Evolutionary conservation across 37 sponge, comb jelly and placozoan species (phyloP), one percentile per base, ranked within the genome.

Genomic region (Amphimedon queenslandica): DNA sequence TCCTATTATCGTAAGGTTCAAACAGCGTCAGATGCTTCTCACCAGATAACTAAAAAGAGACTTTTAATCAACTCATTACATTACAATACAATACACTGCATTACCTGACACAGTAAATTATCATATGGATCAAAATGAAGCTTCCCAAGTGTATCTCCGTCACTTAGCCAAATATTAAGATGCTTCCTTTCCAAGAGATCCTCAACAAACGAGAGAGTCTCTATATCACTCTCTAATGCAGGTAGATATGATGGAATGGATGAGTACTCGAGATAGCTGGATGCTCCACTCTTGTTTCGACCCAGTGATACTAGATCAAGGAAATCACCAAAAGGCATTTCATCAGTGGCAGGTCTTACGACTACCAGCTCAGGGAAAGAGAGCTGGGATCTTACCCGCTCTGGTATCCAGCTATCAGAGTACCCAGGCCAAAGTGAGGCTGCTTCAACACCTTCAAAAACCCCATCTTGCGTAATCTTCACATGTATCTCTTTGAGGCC

Each of bases 61-160:
- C 18, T 33, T 42, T 40, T 5, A 1, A 70, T 42, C 55, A 3
- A 33, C 3, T 55, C 37, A 34, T 66, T 2, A 4, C 10, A 13
- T 29, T 36, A 53, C n/a, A n/a, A n/a, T n/a, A n/a, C n/a, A n/a
- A n/a, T n/a, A n/a, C n/a, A n/a, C n/a, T n/a, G n/a, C n/a, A n/a
- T 65, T 57, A 83, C 89, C 87, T 86, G 87, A 63, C 87, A 86
- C 2, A 90, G 87, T 10, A 90, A 58, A 55, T 90, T 90, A 53
- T 90, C 91, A 61, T 74, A 90, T 6, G 91, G 91, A 42, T 90
- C 91, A 86, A 90, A 90, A 66, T 90, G 91, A 37, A 90, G 70
- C 41, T 90, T 90, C 35, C 91, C 91, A 41, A 90, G 77, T 40
- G 91, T 90, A 68, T 87, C 68, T 8, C 91, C 91, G 73, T 90